Base-by-base conservation (phyloP, 2,113 vertebrate genomes). In the Limanda limanda region DNA sequence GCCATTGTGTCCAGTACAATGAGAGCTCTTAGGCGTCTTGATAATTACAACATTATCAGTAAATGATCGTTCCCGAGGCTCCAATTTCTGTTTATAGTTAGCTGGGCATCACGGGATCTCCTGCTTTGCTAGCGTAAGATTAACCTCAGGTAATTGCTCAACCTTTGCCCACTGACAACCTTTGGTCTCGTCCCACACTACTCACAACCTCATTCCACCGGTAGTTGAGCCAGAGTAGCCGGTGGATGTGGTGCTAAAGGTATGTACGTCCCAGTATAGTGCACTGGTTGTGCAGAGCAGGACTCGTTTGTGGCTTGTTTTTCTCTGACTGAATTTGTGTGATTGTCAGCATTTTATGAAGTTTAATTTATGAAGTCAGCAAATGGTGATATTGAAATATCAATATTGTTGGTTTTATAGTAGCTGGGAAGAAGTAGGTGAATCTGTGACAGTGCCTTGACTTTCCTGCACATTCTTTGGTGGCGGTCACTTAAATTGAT, bases 161-260 rank as follows among this genome's bases (percentile, higher is more conserved):
- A 94, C 92, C 93, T 94, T 92, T 94, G 93, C 76, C 64, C 90
- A 10, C 67, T 31, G 55, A 13, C 77, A 87, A 87, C 85, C 91
- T 94, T 93, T 92, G 88, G 35, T 86, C 90, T 20, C 3, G 7
- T 37, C 20, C 73, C 21, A 9, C 31, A 10, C 37, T 12, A 1
- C 51, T 81, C 59, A 8, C 71, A 68, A 66, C 25, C 70, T 82
- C 68, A 76, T 77, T 7, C 3, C 62, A 14, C 62, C 21, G 17
- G 2, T 20, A 14, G 35, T 58, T 9, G 25, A 5, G 66, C 14
- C 82, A 86, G 89, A 72, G 81, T 20, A 68, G 79, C 77, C 55
- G 77, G 65, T 51, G 83, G 69, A 74, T 14, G 57, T n/a, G 57
- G 47, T 72, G 68, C 24, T 74, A 20, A 76, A 90, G 91, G 86